Percentiles rank a stretch among this genome's conserved stretches.
Conservation (phyloP, 1,140 invertebrate genomes). For the Cheumatopsyche charites region DNA sequence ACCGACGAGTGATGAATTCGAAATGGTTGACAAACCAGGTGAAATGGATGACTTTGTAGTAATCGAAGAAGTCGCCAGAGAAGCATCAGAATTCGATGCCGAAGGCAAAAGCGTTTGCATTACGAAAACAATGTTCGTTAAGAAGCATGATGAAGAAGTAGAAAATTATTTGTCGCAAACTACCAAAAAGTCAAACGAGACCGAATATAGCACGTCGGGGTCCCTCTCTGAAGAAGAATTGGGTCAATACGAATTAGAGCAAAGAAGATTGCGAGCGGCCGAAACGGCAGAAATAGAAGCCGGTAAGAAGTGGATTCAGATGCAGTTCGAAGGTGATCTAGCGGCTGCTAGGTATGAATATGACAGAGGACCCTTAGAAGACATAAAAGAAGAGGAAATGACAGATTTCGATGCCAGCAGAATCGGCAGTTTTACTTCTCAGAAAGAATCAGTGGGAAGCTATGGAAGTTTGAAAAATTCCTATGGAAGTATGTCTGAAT, state of each 20-base stretch:
- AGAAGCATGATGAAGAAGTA: conserved; percentile 73
- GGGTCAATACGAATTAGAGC: conserved; percentile 76
- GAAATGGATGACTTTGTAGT: conserved; percentile 86
- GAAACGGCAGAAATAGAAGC: conserved; percentile 70
- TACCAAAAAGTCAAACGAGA: conserved; percentile 61
- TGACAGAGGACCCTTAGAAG: conserved; percentile 81
- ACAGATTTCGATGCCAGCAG: conserved; percentile 83
- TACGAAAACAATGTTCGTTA: conserved; percentile 60
- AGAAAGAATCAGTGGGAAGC: conserved; percentile 80
- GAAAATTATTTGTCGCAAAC: conserved; percentile 71
- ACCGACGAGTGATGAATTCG: conserved; percentile 87
- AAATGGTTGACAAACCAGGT: conserved; percentile 83
- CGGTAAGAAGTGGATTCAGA: conserved; percentile 86
- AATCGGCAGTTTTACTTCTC: conserved; percentile 80
- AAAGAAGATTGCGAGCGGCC: conserved; percentile 65
- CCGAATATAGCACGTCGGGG: conserved; percentile 65
- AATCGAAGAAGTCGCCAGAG: conserved; percentile 83
- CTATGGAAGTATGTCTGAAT: conserved; percentile 83
- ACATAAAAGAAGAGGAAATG: conserved; percentile 89
- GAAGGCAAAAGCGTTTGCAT: conserved; percentile 82
- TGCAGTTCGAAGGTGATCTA: conserved; percentile 75
- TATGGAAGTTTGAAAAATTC: conserved; percentile 77
- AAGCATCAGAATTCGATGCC: conserved; percentile 78
- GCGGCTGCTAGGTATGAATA: conserved; percentile 67
- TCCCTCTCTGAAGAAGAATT: conserved; percentile 66